These are phyloP conservation scores for Eupleurogrammus muticus DNA, from an alignment of 2,797 vertebrate species.

Conservation along the genomic window DNA sequence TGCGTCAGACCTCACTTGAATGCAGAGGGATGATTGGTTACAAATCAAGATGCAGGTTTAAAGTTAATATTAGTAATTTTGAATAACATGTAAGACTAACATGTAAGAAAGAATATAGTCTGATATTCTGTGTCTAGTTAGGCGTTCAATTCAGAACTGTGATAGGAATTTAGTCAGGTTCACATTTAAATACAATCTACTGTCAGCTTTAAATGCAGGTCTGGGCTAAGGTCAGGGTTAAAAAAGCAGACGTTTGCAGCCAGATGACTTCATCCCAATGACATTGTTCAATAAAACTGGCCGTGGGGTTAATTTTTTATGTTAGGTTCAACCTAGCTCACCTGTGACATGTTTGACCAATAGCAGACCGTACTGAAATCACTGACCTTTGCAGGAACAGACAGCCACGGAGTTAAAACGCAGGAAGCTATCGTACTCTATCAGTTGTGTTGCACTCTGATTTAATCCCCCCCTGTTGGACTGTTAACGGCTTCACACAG, in stretches of 20 bases:
- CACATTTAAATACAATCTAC: not conserved
- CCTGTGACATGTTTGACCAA: not conserved
- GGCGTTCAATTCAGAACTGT: not conserved
- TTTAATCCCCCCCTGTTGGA: not conserved
- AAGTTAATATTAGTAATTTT: no score
- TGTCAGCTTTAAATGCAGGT: not conserved
- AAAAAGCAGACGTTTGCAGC: not conserved
- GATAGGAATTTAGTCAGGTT: not conserved
- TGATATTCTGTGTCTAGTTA: not conserved
- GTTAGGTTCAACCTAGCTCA: not conserved
- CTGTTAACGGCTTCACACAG: not conserved
- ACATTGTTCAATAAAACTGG: no score
- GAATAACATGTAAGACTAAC: not conserved
- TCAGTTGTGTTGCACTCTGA: not conserved
- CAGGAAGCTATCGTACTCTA: not conserved
- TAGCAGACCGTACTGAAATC: not conserved
- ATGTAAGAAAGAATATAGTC: not conserved
- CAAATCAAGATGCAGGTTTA: slow-evolving; percentile 9
- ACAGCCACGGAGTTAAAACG: not conserved
- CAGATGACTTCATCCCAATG: no score
- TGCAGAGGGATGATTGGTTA: slow-evolving; percentile 5
- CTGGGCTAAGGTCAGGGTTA: not conserved
- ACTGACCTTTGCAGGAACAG: no score
- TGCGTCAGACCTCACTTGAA: slow-evolving; percentile 23
- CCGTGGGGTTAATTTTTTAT: not conserved